Percentiles rank a stretch among this genome's conserved stretches.
Conservation (phyloP, 2,113 vertebrate species). For the Corydoras sp. region DNA sequence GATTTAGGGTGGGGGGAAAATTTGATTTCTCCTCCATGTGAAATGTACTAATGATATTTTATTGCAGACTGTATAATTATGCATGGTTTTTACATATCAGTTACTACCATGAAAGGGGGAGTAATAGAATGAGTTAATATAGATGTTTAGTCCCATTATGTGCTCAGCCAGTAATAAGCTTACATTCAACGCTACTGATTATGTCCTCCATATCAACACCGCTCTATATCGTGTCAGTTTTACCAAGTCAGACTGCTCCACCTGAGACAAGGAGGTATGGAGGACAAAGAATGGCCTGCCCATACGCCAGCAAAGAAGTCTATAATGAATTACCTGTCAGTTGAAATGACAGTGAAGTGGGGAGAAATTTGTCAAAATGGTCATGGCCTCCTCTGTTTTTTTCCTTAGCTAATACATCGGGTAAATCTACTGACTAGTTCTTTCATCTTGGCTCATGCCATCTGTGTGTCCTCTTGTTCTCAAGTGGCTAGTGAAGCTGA, state of each 20-base stretch:
- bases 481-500: conserved; percentile 17
- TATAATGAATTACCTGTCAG: conserved; percentile 41
- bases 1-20: conserved; percentile 73
- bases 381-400: conserved; percentile 3
- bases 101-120: conserved; percentile 67
- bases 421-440: neutral
- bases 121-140: conserved; percentile 73
- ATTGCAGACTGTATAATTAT: conserved; percentile 72
- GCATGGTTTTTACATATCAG: conserved; percentile 65
- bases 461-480: conserved; percentile 11
- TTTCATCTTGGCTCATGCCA: conserved; percentile 12
- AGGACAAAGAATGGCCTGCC: conserved; percentile 23
- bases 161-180: conserved; percentile 61
- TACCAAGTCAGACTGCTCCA: conserved; percentile 25
- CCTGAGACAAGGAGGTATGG: conserved; percentile 35
- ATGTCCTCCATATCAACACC: conserved; percentile 48
- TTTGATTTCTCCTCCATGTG: conserved; percentile 68
- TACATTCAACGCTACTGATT: conserved; percentile 57
- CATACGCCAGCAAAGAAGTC: conserved; percentile 12
- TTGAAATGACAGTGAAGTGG: conserved; percentile 39
- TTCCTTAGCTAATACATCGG: neutral
- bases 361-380: conserved; percentile 39
- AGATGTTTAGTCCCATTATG: conserved; percentile 73
- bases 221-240: conserved; percentile 28
- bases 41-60: conserved; percentile 69